Percentiles rank a stretch among this genome's conserved stretches.
Evolutionary conservation across 1,140 invertebrate species (phyloP).

Genomic region (Lamellibrachia luymesi): DNA sequence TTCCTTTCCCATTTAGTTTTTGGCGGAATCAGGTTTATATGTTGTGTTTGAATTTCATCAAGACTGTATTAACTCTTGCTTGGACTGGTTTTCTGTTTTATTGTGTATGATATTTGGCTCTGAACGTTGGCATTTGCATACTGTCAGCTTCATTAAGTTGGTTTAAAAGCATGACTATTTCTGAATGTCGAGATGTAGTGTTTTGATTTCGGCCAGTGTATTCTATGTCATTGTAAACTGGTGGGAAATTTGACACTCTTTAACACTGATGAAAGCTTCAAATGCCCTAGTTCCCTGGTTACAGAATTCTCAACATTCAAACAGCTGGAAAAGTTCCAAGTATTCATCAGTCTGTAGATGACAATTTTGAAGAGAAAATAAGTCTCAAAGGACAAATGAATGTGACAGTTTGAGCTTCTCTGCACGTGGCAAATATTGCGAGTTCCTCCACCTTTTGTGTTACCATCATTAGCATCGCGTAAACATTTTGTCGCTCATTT

Average conservation of each 20-base stretch:
- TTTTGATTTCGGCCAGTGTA: neutral
- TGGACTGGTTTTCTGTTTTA: neutral
- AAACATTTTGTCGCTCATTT: neutral
- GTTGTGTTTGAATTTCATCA: slow-evolving; percentile 5
- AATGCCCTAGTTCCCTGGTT: neutral
- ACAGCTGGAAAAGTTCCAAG: neutral
- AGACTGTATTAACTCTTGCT: neutral
- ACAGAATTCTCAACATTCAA: no score
- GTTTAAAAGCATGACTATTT: neutral
- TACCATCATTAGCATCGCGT: neutral
- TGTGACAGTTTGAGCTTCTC: neutral
- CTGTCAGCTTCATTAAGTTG: neutral
- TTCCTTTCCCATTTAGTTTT: neutral
- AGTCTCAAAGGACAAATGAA: neutral
- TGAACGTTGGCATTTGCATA: neutral
- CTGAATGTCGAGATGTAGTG: neutral
- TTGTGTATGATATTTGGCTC: neutral
- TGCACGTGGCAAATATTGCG: neutral
- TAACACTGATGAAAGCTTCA: neutral
- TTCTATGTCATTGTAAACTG: neutral
- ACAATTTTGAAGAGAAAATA: neutral
- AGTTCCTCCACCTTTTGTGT: neutral
- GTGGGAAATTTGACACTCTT: neutral
- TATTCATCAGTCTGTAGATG: neutral
- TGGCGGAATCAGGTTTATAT: neutral